A percentile compares a stretch with the other conserved stretches of the same genome.
phyloP scores from a whole-genome alignment of 2,797 vertebrate genomes.

The Calcarius lapponicus region DNA sequence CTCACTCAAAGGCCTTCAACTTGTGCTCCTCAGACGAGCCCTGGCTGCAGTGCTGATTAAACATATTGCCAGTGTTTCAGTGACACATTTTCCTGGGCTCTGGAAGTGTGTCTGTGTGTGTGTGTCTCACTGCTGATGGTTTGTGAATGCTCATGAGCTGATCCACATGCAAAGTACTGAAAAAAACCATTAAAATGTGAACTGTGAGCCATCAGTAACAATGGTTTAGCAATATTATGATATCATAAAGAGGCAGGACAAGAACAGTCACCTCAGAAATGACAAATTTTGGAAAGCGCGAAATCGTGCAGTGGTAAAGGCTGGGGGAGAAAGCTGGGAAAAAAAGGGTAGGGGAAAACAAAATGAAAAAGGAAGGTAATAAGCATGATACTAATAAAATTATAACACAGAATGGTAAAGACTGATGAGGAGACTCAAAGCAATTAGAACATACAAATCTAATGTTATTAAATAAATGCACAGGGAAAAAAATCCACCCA shows the following conservation, averaged over 20 bases:
- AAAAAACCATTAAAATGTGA: conserved; percentile 7
- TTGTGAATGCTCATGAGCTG: conserved; percentile 57
- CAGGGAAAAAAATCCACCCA: not conserved
- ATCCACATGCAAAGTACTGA: not conserved
- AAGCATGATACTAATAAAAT: not conserved
- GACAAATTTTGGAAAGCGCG: not conserved
- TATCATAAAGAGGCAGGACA: conserved; percentile 1
- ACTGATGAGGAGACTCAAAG: not conserved
- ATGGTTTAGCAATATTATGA: conserved; percentile 15
- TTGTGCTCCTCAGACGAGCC: conserved; percentile 36
- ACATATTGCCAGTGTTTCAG: conserved; percentile 57
- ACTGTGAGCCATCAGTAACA: not conserved
- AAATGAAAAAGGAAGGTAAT: not conserved
- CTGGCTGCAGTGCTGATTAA: conserved; percentile 45
- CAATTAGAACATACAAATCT: not conserved
- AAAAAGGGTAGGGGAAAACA: not conserved
- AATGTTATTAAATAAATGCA: not conserved
- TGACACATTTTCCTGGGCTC: conserved; percentile 45
- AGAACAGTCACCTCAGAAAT: conserved; percentile 50
- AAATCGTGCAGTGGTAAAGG: not conserved
- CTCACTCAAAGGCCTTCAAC: conserved; percentile 7
- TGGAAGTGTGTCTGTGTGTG: not conserved
- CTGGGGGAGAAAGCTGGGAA: not conserved
- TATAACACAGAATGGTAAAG: not conserved
- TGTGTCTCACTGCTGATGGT: not conserved